Evolutionary conservation across 1,140 invertebrate species (phyloP).

Genomic region (Formica exsecta): DNA sequence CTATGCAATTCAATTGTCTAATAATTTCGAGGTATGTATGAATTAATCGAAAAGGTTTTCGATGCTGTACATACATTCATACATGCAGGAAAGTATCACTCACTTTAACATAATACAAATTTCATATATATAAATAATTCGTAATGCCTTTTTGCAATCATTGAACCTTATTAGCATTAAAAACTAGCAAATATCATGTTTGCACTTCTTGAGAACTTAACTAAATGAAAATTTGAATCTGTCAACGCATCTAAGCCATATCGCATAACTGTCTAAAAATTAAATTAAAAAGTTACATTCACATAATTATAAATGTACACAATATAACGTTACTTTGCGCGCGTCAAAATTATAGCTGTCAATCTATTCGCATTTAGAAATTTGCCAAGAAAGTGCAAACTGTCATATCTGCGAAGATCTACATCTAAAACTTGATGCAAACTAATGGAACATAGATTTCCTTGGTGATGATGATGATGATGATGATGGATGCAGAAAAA

Average conservation of each 20-base stretch:
- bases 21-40: conserved; percentile 44
- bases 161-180: conserved; percentile 59
- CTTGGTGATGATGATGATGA: conserved; percentile 13
- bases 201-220: conserved; percentile 27
- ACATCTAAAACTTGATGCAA: conserved; percentile 38
- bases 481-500: conserved; percentile 27
- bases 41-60: conserved; percentile 44
- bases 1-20: background rate
- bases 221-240: background rate
- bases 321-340: background rate
- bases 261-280: conserved; percentile 21
- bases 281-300: conserved; percentile 39
- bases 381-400: conserved; percentile 47
- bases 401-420: conserved; percentile 59
- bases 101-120: conserved; percentile 54
- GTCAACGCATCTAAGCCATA: background rate
- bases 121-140: conserved; percentile 71
- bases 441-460: conserved; percentile 36
- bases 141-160: conserved; percentile 55
- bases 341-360: background rate
- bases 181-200: conserved; percentile 64
- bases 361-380: conserved; percentile 1
- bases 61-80: conserved; percentile 63
- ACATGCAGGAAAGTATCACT: conserved; percentile 62
- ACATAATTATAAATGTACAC: conserved; percentile 5